Evolutionary conservation across 2,797 vertebrate species (phyloP).

Genomic region (Pantherophis alleghaniensis): DNA sequence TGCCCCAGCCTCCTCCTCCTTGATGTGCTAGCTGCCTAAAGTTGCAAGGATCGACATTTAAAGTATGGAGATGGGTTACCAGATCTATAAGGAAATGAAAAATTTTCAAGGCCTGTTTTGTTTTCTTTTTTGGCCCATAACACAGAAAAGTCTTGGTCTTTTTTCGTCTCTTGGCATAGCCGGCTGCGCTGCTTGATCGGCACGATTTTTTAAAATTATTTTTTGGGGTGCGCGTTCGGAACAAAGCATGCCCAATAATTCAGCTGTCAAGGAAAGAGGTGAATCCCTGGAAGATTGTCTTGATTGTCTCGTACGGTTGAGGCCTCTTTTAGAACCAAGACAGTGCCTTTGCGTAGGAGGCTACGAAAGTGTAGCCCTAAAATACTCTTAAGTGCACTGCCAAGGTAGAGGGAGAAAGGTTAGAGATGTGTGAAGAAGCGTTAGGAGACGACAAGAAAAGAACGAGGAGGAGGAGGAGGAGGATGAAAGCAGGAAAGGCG

Average conservation of each 20-base stretch:
- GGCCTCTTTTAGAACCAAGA: not conserved
- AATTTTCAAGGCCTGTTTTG: not conserved
- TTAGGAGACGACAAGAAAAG: not conserved
- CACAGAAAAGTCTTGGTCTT: not conserved
- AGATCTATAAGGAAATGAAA: not conserved
- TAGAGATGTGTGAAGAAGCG: not conserved
- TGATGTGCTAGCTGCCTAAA: not conserved
- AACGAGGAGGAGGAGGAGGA: fast-evolving
- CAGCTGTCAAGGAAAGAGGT: not conserved
- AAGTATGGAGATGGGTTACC: not conserved
- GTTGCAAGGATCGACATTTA: not conserved
- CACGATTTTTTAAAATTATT: not conserved
- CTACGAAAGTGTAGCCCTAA: not conserved
- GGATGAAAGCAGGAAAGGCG: not conserved
- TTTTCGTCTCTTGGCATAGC: not conserved
- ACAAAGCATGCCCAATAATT: not conserved
- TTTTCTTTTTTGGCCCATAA: not conserved
- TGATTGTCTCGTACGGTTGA: not conserved
- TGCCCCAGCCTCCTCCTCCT: not conserved
- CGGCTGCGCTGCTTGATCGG: fast-evolving
- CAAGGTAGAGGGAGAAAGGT: not conserved
- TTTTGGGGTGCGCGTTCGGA: not conserved
- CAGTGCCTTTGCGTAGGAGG: not conserved
- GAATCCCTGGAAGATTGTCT: not conserved
- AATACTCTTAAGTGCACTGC: not conserved